Percentiles rank a stretch among this genome's conserved stretches.
phyloP scores from a whole-genome alignment of 1,140 invertebrate species.

The Drosophila tristis region DNA sequence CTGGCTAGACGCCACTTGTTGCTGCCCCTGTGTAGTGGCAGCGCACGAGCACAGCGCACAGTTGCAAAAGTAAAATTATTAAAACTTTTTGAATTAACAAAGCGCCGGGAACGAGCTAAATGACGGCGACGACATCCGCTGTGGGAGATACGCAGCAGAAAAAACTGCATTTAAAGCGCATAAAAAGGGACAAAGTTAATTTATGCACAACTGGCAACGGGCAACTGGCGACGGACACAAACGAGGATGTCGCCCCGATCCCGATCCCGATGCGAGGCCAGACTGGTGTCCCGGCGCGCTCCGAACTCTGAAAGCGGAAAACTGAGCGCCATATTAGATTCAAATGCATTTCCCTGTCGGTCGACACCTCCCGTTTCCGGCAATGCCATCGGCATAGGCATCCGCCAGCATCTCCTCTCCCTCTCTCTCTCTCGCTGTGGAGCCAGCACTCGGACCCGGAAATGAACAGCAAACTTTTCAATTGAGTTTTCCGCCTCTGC shows the following conservation, averaged over 20 bases:
- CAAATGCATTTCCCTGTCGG: slow-evolving; percentile 72
- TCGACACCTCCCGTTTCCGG: slow-evolving; percentile 65
- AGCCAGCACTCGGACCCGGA: slow-evolving; percentile 46
- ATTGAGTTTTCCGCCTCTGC: slow-evolving; percentile 68
- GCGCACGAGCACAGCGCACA: slow-evolving; percentile 32
- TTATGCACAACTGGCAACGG: slow-evolving; percentile 58
- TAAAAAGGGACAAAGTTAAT: slow-evolving; percentile 71
- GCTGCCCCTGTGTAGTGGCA: slow-evolving; percentile 27
- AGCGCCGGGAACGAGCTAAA: slow-evolving; percentile 60
- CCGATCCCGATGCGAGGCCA: slow-evolving; percentile 3
- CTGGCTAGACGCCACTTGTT: slow-evolving; percentile 53
- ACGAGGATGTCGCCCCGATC: slow-evolving; percentile 14
- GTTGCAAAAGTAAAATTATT: slow-evolving; percentile 72
- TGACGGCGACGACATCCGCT: slow-evolving; percentile 55
- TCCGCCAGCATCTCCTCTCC: neutral
- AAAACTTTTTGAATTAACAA: slow-evolving; percentile 75
- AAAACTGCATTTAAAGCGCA: slow-evolving; percentile 66
- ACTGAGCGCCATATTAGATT: slow-evolving; percentile 76
- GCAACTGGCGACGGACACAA: slow-evolving; percentile 22
- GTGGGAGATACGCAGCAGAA: slow-evolving; percentile 29
- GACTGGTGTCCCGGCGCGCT: slow-evolving; percentile 32
- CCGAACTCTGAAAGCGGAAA: slow-evolving; percentile 57
- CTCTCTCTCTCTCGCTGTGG: neutral
- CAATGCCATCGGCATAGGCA: neutral
- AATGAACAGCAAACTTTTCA: slow-evolving; percentile 76